Base-by-base conservation (phyloP, 2,797 vertebrate species). In the Scyliorhinus canicula region DNA sequence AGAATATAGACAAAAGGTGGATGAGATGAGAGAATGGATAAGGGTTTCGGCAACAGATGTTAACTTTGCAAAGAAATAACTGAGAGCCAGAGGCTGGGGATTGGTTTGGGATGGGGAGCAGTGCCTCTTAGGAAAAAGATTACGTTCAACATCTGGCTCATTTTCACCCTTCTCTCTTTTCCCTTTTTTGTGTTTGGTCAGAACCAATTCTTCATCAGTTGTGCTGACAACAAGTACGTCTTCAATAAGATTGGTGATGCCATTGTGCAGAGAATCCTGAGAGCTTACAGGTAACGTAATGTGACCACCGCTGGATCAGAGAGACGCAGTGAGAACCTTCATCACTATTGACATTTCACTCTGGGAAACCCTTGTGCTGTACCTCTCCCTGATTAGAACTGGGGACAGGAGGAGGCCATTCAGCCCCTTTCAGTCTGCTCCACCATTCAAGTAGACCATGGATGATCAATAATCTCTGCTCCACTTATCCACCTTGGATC, bases 201-300 rank as follows among this genome's bases (percentile, higher is more conserved):
- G 99, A 99, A 99, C 96, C 99, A 99, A 96, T 99, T 99, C 96
- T 99, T 99, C 96, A 99, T 99, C 97, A 99, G 99, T 97, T 99
- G 99, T 26, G 97, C 99, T 0, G 98, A 99, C 96, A 98, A 98
- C 97, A 98, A 97, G 96, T 96, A 98, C 7, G 98, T 99, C 86
- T 99, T 98, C 97, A 99, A 99, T 97, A 98, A 97, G 97, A 98
- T 99, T 0, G 99, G 99, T 0, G 98, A 99, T 94, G 95, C 99
- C 0, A 99, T 99, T 12, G 98, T 98, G 6, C 97, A 97, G 95
- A 98, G 99, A 95, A 99, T 99, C 96, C 98, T 99, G 95, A 98
- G 96, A 96, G 99, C 99, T 4, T 96, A 98, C 97, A 98, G 97
- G 99, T 99, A 97, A 97, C 2, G n/a, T 4, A 35, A 40, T 35